These are phyloP conservation scores for Parazoanthus atlanticus DNA, from an alignment of 92 coral and sea anemone genomes.

Conservation along the genomic window DNA sequence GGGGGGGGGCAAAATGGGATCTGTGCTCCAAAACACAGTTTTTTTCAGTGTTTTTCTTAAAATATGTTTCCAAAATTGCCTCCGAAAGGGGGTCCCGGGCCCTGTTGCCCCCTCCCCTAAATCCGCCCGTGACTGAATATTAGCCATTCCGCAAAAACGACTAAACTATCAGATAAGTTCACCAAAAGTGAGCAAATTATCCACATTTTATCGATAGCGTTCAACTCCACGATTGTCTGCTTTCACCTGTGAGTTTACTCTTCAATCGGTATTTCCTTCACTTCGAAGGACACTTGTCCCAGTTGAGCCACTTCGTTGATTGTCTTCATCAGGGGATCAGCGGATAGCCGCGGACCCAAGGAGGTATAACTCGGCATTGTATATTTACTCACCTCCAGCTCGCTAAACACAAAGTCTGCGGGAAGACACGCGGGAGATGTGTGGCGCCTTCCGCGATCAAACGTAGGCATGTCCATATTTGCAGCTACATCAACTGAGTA, in stretches of 20 bases:
- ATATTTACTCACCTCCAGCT: not conserved
- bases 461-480: constrained; percentile 52
- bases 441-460: constrained; percentile 42
- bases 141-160: too few relatives aligned
- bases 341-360: constrained; percentile 1
- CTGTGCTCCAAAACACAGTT: too few relatives aligned
- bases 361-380: constrained; percentile 4
- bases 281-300: not conserved
- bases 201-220: too few relatives aligned
- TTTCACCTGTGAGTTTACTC: not conserved
- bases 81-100: too few relatives aligned
- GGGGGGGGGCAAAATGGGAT: too few relatives aligned
- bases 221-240: too few relatives aligned
- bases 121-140: too few relatives aligned
- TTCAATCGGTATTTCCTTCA: not conserved
- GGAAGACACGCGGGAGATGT: constrained; percentile 46
- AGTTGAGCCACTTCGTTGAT: constrained; percentile 18
- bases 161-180: too few relatives aligned
- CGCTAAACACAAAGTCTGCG: constrained; percentile 18
- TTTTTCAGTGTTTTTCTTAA: too few relatives aligned
- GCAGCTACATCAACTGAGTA: constrained; percentile 82
- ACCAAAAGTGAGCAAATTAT: too few relatives aligned
- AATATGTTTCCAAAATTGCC: too few relatives aligned
- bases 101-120: too few relatives aligned
- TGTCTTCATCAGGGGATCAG: constrained; percentile 4